Conservation (phyloP, 2,888 invertebrate species). For the Hipparchia semele region DNA sequence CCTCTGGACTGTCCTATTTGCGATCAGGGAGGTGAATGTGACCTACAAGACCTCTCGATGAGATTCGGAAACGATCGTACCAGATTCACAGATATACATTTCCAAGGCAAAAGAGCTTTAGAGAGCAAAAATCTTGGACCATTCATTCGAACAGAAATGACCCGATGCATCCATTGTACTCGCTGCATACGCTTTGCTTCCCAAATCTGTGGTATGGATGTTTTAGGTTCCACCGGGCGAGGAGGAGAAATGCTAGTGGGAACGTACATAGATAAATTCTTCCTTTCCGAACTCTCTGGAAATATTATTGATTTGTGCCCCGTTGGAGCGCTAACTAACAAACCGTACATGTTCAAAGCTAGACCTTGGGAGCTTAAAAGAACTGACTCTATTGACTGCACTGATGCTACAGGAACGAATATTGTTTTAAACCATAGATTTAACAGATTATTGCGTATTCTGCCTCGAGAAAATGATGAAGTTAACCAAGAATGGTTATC, state of each 20-base stretch:
- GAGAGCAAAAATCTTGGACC: constrained; percentile 99
- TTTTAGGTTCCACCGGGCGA: constrained; percentile 95
- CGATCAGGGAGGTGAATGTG: constrained; percentile 98
- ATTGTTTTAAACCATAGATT: constrained; percentile 64
- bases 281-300: constrained; percentile 97
- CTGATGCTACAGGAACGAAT: constrained; percentile 75
- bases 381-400: constrained; percentile 81
- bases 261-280: constrained; percentile 98
- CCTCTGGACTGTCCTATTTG: constrained; percentile 99
- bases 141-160: constrained; percentile 98
- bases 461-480: constrained; percentile 72
- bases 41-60: constrained; percentile 98
- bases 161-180: constrained; percentile 99
- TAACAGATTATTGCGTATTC: constrained; percentile 63
- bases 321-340: constrained; percentile 98
- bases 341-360: constrained; percentile 97
- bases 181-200: constrained; percentile 98
- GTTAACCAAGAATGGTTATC: constrained; percentile 99
- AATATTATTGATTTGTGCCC: constrained; percentile 99
- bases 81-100: constrained; percentile 94
- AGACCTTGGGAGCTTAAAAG: constrained; percentile 98
- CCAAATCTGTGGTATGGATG: constrained; percentile 98
- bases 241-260: constrained; percentile 99
- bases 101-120: constrained; percentile 95
- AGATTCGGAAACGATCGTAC: constrained; percentile 97